phyloP scores from a whole-genome alignment of 2,888 invertebrate species.

The Euplagia quadripunctaria region DNA sequence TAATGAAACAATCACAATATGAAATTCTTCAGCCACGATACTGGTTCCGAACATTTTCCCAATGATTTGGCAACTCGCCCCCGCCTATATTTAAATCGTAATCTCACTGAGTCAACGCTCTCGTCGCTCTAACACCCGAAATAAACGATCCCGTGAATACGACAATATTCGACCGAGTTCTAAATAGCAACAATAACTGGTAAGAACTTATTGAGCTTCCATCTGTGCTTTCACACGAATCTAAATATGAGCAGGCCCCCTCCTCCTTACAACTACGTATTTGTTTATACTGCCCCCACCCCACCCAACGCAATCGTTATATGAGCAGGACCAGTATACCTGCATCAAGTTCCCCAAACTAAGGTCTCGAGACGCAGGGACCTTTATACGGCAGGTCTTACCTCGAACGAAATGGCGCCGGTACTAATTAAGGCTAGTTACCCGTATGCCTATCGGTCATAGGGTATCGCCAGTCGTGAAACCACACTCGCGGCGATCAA shows the following conservation, averaged over 20 bases:
- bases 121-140: conserved; percentile 77
- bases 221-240: background rate
- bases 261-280: no score
- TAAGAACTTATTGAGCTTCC: conserved; percentile 19
- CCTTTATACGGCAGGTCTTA: no score
- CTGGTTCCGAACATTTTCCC: conserved; percentile 75
- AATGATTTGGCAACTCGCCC: conserved; percentile 85
- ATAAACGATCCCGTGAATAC: conserved; percentile 78
- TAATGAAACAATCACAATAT: conserved; percentile 69
- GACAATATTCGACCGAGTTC: conserved; percentile 74
- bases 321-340: no score
- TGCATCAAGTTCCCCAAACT: no score
- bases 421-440: no score
- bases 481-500: no score
- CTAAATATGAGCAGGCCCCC: background rate
- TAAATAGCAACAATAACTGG: conserved; percentile 66
- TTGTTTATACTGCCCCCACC: no score
- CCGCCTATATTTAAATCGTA: conserved; percentile 86
- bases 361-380: no score
- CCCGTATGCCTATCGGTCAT: no score
- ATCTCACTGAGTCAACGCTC: conserved; percentile 86
- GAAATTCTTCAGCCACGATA: conserved; percentile 65
- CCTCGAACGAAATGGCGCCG: no score
- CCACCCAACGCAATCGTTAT: no score
- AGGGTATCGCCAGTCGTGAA: no score